These are phyloP conservation scores for Aspidiotus destructor DNA, from an alignment of 2,888 invertebrate genomes.

Conservation along the genomic window DNA sequence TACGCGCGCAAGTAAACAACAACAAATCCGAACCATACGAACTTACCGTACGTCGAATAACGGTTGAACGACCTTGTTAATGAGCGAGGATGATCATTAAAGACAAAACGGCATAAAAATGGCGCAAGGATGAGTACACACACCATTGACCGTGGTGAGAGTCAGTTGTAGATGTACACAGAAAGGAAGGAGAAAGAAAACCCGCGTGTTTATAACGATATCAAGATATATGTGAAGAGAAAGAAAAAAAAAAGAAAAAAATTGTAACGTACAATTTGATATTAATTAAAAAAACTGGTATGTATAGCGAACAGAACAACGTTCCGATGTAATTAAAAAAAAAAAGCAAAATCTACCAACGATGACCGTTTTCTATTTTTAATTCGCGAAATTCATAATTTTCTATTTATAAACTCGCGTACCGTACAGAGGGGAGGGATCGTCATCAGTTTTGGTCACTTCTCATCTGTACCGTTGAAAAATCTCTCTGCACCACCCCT, in stretches of 20 bases:
- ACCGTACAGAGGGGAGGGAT: too few relatives aligned
- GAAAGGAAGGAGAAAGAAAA: not conserved
- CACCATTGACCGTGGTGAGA: not conserved
- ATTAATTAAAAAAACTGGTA: too few relatives aligned
- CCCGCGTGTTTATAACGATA: not conserved
- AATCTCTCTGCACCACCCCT: too few relatives aligned
- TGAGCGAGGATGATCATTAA: not conserved
- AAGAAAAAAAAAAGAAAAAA: not conserved
- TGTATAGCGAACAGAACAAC: not conserved
- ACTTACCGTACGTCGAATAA: not conserved
- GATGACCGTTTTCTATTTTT: not conserved
- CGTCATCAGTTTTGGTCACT: too few relatives aligned
- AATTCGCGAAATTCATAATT: too few relatives aligned
- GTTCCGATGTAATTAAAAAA: not conserved
- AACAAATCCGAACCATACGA: not conserved
- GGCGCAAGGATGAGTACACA: conserved; percentile 9
- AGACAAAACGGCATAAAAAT: conserved; percentile 6
- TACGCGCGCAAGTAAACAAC: too few relatives aligned
- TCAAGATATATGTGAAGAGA: not conserved
- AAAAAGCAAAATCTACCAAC: not conserved
- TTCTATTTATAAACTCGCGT: too few relatives aligned
- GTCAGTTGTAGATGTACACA: too few relatives aligned
- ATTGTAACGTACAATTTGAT: not conserved
- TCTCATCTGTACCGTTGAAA: too few relatives aligned
- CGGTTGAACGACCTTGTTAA: conserved; percentile 12